Conservation (phyloP, 2,113 vertebrate species). For the Helogale parvula region DNA sequence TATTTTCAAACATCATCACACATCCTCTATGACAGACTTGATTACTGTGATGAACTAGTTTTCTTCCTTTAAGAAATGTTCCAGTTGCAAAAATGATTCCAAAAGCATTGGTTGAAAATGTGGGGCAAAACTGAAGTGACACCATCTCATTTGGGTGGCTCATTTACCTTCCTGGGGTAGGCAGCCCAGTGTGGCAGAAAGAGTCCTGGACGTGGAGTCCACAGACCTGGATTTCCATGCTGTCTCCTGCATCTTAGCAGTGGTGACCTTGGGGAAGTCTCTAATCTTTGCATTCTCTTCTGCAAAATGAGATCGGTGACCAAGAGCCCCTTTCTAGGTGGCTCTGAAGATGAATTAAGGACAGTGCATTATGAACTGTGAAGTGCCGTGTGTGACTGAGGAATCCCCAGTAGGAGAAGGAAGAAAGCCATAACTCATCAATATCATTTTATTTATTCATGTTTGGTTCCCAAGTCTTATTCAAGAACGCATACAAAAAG, state of each 20-base stretch:
- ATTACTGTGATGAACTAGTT: slow-evolving; percentile 87
- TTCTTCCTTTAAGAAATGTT: slow-evolving; percentile 86
- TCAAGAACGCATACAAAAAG: not conserved
- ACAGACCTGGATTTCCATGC: not conserved
- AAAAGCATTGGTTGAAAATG: slow-evolving; percentile 77
- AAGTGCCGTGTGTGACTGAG: not conserved
- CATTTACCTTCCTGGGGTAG: not conserved
- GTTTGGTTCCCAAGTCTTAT: not conserved
- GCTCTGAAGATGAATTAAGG: not conserved
- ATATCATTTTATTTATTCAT: not conserved
- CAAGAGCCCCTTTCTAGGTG: not conserved
- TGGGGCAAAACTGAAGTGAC: slow-evolving; percentile 73
- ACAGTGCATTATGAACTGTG: not conserved
- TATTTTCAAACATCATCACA: slow-evolving; percentile 87
- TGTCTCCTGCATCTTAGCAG: not conserved
- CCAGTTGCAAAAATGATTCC: slow-evolving; percentile 82
- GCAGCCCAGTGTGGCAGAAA: not conserved
- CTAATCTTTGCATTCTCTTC: not conserved
- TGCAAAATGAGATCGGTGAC: not conserved
- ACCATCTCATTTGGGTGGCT: not conserved
- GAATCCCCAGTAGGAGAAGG: not conserved
- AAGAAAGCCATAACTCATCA: not conserved
- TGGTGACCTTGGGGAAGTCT: not conserved
- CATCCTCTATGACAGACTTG: slow-evolving; percentile 83
- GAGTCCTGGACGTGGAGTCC: not conserved